These are phyloP conservation scores for Crenichthys baileyi DNA, from an alignment of 2,797 vertebrate genomes.

Conservation along the genomic window DNA sequence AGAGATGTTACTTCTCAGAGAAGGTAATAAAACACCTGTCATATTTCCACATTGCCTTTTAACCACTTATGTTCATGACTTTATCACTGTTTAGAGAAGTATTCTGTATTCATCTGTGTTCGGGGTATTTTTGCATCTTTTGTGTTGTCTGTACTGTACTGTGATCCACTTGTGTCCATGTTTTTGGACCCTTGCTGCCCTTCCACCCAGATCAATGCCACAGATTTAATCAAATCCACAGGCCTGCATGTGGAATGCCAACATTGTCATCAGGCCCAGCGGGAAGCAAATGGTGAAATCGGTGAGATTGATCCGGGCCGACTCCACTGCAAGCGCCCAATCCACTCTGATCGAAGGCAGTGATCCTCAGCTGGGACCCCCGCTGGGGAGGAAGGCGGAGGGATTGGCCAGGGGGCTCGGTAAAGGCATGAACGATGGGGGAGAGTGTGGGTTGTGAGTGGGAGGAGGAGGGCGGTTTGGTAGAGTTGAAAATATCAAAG, in stretches of 20 bases:
- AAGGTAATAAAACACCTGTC: slow-evolving; percentile 25
- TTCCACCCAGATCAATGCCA: slow-evolving; percentile 71
- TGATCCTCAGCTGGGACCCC: slow-evolving; percentile 79
- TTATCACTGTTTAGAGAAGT: slow-evolving; percentile 6
- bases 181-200: slow-evolving; percentile 57
- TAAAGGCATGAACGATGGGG: slow-evolving; percentile 32
- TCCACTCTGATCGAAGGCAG: slow-evolving; percentile 78
- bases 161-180: slow-evolving; percentile 33
- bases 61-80: slow-evolving; percentile 20
- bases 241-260: slow-evolving; percentile 82
- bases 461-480: slow-evolving; percentile 16
- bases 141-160: slow-evolving; percentile 39
- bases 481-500: slow-evolving; percentile 74
- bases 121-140: slow-evolving; percentile 19
- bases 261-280: slow-evolving; percentile 85
- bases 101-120: slow-evolving; percentile 23
- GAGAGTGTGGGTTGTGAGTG: slow-evolving; percentile 20
- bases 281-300: slow-evolving; percentile 81
- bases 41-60: slow-evolving; percentile 14
- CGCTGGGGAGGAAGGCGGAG: slow-evolving; percentile 58
- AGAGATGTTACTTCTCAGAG: slow-evolving; percentile 1
- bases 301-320: slow-evolving; percentile 79
- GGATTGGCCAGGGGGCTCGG: slow-evolving; percentile 12
- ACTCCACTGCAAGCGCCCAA: slow-evolving; percentile 71
- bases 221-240: slow-evolving; percentile 81